Evolutionary conservation across 2,797 vertebrate genomes (phyloP).

Genomic region (Thaleichthys pacificus): DNA sequence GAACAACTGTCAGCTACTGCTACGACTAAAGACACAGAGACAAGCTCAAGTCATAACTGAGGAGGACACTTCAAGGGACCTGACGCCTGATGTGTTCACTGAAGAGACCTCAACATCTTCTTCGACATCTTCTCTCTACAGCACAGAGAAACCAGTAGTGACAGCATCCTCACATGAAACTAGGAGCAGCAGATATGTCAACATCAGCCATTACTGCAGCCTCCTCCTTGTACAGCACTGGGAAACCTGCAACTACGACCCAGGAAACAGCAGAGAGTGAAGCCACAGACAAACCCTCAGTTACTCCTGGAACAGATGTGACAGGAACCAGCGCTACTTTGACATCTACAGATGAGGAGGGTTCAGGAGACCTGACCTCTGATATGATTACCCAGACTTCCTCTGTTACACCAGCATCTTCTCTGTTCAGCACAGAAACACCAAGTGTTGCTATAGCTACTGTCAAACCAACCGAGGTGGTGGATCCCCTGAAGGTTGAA

Average conservation of each 20-base stretch:
- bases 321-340: conserved; percentile 7
- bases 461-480: neutral
- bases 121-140: neutral
- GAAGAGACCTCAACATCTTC: neutral
- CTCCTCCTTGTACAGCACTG: conserved; percentile 15
- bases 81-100: neutral
- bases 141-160: neutral
- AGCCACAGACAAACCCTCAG: neutral
- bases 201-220: neutral
- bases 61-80: conserved; percentile 6
- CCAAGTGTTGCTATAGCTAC: neutral
- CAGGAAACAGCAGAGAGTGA: neutral
- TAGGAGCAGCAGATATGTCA: neutral
- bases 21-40: neutral
- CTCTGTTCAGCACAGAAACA: neutral
- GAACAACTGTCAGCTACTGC: neutral
- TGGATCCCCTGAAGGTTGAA: neutral
- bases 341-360: neutral
- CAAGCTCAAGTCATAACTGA: neutral
- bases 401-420: neutral
- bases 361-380: neutral
- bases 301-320: neutral
- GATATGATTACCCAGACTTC: neutral
- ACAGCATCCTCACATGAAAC: neutral
- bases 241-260: neutral